Percentiles rank a stretch among this genome's conserved stretches.
These are phyloP conservation scores for Elymnias hypermnestra DNA, from an alignment of 1,140 invertebrate species.

Conservation along the genomic window DNA sequence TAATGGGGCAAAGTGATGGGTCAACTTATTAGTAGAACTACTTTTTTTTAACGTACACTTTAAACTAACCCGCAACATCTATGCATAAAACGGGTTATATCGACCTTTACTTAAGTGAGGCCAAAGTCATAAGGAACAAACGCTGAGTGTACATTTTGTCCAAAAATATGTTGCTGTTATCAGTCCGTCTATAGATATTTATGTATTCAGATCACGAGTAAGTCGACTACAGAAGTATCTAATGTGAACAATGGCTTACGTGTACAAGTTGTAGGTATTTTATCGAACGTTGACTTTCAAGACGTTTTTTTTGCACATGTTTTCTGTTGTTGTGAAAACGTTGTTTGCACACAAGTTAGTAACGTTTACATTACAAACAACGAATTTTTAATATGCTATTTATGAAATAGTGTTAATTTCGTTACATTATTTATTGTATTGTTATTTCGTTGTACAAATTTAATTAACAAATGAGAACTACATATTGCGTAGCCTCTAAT, in stretches of 20 bases:
- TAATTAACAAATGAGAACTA: no score
- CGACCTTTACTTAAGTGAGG: neutral
- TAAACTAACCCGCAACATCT: no score
- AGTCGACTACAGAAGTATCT: neutral
- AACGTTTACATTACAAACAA: no score
- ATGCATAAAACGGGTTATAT: no score
- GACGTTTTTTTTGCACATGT: neutral
- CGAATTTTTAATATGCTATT: no score
- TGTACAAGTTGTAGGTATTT: constrained; percentile 1
- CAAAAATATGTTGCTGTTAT: neutral
- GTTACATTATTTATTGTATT: no score
- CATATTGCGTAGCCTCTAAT: no score
- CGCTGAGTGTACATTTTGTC: no score
- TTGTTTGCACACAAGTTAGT: neutral
- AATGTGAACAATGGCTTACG: neutral
- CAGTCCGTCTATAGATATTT: neutral
- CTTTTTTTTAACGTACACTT: neutral
- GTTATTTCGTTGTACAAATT: no score
- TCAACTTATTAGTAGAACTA: no score
- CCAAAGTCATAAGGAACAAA: neutral
- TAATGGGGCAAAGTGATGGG: no score
- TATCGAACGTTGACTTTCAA: constrained; percentile 6
- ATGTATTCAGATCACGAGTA: neutral
- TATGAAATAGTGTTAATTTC: no score
- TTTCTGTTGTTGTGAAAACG: neutral